A percentile compares a stretch with the other conserved stretches of the same genome.
Evolutionary conservation across 2,113 vertebrate genomes (phyloP).

Genomic region (Lipophrys pholis): DNA sequence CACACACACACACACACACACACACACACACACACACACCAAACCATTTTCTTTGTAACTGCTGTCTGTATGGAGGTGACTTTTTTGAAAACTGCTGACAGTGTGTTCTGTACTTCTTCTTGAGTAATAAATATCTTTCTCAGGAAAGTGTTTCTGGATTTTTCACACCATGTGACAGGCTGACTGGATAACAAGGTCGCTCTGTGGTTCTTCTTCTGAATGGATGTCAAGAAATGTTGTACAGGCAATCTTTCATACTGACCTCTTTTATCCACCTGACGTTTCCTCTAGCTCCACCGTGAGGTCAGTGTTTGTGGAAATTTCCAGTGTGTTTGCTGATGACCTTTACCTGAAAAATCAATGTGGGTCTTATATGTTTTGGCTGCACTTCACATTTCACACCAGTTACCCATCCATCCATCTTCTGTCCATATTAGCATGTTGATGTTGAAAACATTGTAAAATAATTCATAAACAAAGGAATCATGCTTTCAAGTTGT

Average conservation of each 20-base stretch:
- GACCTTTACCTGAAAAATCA: neutral
- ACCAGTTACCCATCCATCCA: no score
- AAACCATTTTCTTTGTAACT: neutral
- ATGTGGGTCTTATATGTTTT: no score
- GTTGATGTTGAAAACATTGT: neutral
- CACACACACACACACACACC: neutral
- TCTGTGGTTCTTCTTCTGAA: neutral
- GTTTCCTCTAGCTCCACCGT: slow-evolving; percentile 40
- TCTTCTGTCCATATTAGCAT: neutral
- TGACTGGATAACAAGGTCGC: neutral
- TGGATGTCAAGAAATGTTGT: neutral
- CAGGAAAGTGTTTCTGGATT: slow-evolving; percentile 2
- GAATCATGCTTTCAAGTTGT: no score
- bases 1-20: no score
- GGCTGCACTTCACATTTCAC: no score
- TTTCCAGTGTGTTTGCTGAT: neutral
- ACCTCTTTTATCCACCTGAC: neutral
- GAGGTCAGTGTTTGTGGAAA: slow-evolving; percentile 21
- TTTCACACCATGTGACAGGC: no score
- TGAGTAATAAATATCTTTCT: slow-evolving; percentile 4
- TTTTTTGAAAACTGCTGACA: neutral
- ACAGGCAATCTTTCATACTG: neutral
- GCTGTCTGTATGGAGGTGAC: neutral
- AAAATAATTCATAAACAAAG: neutral
- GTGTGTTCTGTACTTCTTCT: slow-evolving; percentile 3